Percentiles rank a stretch among this genome's conserved stretches.
These are phyloP conservation scores for Ophonus ardosiacus DNA, from an alignment of 2,888 invertebrate species.

Conservation along the genomic window DNA sequence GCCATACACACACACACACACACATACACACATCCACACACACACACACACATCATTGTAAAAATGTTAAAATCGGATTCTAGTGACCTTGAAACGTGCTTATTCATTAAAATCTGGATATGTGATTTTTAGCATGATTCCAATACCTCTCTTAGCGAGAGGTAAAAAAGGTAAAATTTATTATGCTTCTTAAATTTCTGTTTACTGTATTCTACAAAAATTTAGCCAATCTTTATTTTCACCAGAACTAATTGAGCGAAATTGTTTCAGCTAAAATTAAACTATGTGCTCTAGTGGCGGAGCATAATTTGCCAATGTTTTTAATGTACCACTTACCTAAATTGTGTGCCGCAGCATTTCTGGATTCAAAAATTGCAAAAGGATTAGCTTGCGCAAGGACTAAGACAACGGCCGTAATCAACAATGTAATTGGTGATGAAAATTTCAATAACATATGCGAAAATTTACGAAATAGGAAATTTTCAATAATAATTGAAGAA, in stretches of 20 bases:
- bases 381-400: constrained; percentile 40
- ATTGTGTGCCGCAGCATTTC: constrained; percentile 4
- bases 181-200: background rate
- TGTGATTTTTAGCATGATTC: too few relatives aligned
- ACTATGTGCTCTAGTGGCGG: constrained; percentile 2
- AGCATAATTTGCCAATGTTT: background rate
- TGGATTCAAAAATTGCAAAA: constrained; percentile 40
- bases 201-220: background rate
- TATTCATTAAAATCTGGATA: too few relatives aligned
- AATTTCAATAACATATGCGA: background rate
- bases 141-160: too few relatives aligned
- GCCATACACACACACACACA: too few relatives aligned
- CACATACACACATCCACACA: too few relatives aligned
- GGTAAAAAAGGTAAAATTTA: background rate
- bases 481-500: too few relatives aligned
- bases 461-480: too few relatives aligned
- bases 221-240: background rate
- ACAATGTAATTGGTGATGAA: constrained; percentile 37
- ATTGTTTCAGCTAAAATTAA: background rate
- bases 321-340: background rate
- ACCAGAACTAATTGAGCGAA: background rate
- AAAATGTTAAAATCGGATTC: too few relatives aligned
- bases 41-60: too few relatives aligned
- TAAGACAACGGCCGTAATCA: constrained; percentile 13
- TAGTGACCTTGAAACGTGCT: too few relatives aligned